Evolutionary conservation across 2,888 invertebrate genomes (phyloP).

Genomic region (Erynnis tages): DNA sequence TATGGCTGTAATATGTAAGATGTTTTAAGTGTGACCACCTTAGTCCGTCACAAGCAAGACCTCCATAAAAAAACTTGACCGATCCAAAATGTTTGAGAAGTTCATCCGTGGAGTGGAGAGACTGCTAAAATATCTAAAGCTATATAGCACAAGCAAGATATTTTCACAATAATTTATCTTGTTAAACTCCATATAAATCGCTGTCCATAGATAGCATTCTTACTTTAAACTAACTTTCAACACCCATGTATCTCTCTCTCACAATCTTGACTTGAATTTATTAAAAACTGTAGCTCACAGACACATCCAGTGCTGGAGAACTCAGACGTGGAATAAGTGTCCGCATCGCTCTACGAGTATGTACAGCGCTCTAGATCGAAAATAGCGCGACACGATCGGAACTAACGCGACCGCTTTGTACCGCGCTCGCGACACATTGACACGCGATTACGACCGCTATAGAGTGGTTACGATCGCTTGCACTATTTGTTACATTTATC

Average conservation of each 20-base stretch:
- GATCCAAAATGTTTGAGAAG: no score
- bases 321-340: slow-evolving; percentile 64
- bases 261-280: slow-evolving; percentile 25
- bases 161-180: background rate
- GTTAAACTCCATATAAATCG: slow-evolving; percentile 4
- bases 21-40: no score
- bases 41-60: no score
- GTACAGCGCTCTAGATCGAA: slow-evolving; percentile 62
- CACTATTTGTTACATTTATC: slow-evolving; percentile 56
- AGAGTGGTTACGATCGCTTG: slow-evolving; percentile 40
- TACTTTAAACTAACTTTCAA: slow-evolving; percentile 17
- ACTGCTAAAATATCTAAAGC: no score
- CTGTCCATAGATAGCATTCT: background rate
- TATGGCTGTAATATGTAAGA: no score
- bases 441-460: slow-evolving; percentile 65
- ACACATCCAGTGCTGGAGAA: slow-evolving; percentile 49
- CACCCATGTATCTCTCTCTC: slow-evolving; percentile 13
- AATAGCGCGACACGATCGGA: slow-evolving; percentile 51
- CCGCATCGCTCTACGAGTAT: slow-evolving; percentile 67
- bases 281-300: slow-evolving; percentile 42
- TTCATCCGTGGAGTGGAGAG: no score
- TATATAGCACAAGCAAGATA: no score
- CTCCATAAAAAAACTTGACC: no score
- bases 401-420: slow-evolving; percentile 57
- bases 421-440: slow-evolving; percentile 52